Percentiles rank a stretch among this genome's conserved stretches.
These are phyloP conservation scores for Tenthredo notha DNA, from an alignment of 2,888 invertebrate genomes.

Conservation along the genomic window DNA sequence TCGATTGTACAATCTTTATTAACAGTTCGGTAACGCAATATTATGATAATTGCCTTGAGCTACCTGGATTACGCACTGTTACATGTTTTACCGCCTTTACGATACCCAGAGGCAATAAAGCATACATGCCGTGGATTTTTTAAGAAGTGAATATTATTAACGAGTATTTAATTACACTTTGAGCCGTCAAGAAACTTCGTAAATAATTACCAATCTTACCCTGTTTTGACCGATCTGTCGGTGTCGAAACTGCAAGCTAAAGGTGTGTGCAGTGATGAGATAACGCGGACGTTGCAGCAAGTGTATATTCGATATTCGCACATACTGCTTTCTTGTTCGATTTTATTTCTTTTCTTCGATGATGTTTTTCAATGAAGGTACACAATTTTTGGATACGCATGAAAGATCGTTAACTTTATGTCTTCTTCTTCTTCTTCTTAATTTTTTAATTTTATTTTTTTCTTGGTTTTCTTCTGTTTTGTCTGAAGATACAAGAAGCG, in stretches of 20 bases:
- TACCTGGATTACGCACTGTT: conserved; percentile 13
- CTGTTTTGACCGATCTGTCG: background rate
- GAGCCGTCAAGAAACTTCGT: conserved; percentile 53
- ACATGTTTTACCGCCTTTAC: background rate
- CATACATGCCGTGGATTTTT: background rate
- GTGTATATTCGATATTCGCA: background rate
- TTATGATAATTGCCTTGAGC: conserved; percentile 34
- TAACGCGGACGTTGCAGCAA: background rate
- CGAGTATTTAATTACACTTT: conserved; percentile 57
- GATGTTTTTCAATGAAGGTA: background rate
- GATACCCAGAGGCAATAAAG: background rate
- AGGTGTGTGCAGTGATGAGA: background rate
- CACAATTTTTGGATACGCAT: background rate
- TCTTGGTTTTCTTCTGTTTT: background rate
- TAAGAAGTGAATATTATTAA: conserved; percentile 57
- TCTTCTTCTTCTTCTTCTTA: background rate
- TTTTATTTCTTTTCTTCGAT: background rate
- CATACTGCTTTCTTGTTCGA: background rate
- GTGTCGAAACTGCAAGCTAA: background rate
- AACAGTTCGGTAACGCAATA: background rate
- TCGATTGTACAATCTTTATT: conserved; percentile 33
- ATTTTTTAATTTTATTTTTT: background rate
- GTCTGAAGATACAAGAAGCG: background rate
- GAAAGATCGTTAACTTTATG: background rate
- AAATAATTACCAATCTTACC: background rate